phyloP scores from a whole-genome alignment of 2,888 invertebrate species.

The Campoplex nolae region DNA sequence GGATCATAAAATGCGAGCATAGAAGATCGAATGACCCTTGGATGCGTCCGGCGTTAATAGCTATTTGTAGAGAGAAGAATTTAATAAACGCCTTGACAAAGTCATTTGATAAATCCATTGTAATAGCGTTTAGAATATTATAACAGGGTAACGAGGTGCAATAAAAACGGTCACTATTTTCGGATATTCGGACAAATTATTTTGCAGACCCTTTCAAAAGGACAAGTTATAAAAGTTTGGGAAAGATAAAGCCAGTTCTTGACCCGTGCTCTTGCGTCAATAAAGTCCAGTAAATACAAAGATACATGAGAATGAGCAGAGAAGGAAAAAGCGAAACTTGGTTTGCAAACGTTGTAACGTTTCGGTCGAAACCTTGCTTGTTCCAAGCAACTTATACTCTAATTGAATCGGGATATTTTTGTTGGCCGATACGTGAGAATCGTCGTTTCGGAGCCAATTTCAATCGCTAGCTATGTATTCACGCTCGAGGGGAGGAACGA shows the following conservation, averaged over 20 bases:
- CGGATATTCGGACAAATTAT: neutral
- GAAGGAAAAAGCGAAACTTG: neutral
- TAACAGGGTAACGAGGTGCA: neutral
- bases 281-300: neutral
- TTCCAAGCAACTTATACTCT: constrained; percentile 6
- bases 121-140: neutral
- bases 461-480: constrained; percentile 11
- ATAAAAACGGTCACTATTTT: neutral
- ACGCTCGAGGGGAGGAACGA: neutral
- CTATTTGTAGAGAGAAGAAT: neutral
- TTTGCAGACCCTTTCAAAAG: neutral
- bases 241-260: neutral
- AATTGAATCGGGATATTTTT: neutral
- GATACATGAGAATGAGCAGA: neutral
- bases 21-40: neutral
- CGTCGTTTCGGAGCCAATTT: constrained; percentile 19
- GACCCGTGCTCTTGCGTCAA: neutral
- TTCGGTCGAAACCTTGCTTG: neutral
- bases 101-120: neutral
- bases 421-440: constrained; percentile 23
- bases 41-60: neutral
- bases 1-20: neutral
- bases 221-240: neutral
- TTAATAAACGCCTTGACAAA: neutral
- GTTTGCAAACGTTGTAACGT: neutral